Conservation (phyloP, 2,113 vertebrate species). For the Barbus barbus region DNA sequence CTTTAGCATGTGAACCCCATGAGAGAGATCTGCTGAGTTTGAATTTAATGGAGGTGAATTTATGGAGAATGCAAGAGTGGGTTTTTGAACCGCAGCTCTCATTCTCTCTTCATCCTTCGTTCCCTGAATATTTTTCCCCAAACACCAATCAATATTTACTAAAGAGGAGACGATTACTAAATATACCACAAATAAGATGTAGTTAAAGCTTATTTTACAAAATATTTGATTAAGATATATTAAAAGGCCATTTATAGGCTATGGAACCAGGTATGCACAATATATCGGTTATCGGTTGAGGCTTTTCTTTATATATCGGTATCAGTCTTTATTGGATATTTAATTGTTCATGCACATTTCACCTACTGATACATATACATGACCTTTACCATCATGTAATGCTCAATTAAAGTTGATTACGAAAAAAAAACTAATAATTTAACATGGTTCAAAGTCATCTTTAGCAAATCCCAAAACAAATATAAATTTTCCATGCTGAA, state of each 20-base stretch:
- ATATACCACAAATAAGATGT: background rate
- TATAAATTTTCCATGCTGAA: background rate
- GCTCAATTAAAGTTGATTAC: too few species aligned
- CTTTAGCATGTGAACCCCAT: background rate
- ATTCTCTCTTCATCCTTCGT: background rate
- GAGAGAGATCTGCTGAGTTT: background rate
- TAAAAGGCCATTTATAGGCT: background rate
- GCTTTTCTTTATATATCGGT: background rate
- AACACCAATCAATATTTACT: constrained; percentile 30
- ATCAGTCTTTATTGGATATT: background rate
- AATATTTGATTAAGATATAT: background rate
- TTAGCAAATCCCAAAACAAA: background rate
- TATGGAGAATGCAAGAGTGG: constrained; percentile 22
- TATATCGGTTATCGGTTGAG: background rate
- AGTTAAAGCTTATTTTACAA: background rate
- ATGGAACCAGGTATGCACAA: background rate
- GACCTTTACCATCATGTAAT: background rate
- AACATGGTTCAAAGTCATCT: background rate
- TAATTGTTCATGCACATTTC: background rate
- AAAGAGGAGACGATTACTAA: constrained; percentile 50
- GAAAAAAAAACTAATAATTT: too few species aligned
- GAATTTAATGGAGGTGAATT: constrained; percentile 13
- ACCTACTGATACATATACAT: background rate
- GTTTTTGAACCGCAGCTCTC: constrained; percentile 12
- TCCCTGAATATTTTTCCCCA: background rate